phyloP scores from a whole-genome alignment of 2,113 vertebrate genomes.

The Tretioscincus oriximinensis region DNA sequence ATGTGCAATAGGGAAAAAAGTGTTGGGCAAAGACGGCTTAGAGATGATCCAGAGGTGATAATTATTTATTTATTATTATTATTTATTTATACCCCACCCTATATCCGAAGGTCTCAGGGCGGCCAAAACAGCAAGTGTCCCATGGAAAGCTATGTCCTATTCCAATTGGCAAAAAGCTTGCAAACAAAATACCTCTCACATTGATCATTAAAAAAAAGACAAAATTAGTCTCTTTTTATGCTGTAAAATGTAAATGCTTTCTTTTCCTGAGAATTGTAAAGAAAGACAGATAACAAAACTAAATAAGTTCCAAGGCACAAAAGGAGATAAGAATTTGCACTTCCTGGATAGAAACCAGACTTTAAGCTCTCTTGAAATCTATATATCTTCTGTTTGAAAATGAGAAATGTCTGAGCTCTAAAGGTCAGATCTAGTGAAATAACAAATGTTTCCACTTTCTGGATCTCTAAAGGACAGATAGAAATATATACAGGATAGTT shows the following conservation, averaged over 20 bases:
- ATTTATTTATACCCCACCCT: too few relatives aligned
- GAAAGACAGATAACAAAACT: neutral
- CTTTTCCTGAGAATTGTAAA: neutral
- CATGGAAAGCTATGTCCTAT: neutral
- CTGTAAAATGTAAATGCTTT: neutral
- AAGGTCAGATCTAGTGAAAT: slow-evolving; percentile 24
- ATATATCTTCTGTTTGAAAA: neutral
- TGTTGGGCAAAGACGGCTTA: too few relatives aligned
- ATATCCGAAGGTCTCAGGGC: too few relatives aligned
- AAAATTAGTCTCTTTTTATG: neutral
- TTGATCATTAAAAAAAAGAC: neutral
- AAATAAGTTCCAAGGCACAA: slow-evolving; percentile 1
- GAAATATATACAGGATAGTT: slow-evolving; percentile 1
- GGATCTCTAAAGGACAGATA: neutral
- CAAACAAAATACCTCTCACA: neutral
- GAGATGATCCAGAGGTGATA: too few relatives aligned
- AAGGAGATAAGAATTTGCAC: neutral
- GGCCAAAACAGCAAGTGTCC: too few relatives aligned
- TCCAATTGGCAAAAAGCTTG: neutral
- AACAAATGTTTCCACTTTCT: slow-evolving; percentile 15
- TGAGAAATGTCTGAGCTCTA: slow-evolving; percentile 5
- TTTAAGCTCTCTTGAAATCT: slow-evolving; percentile 4
- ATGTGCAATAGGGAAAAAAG: too few relatives aligned
- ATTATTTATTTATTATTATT: too few relatives aligned
- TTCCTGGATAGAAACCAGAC: neutral